Base-by-base conservation (phyloP, 2,888 invertebrate genomes). In the Mythimna lalbum region DNA sequence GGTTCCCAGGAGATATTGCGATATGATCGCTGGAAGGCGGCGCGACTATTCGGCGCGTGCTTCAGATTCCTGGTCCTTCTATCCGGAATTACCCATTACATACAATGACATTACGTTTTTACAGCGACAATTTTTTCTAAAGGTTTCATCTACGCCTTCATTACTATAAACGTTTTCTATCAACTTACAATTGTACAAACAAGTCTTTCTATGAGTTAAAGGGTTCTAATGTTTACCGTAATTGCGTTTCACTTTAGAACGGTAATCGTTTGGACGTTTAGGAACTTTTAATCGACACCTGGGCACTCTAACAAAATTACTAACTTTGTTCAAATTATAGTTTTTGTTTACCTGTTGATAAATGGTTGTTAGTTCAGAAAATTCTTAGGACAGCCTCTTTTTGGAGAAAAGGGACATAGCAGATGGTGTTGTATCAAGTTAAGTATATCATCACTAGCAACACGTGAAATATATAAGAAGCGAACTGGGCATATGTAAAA, bases 41-140 rank as follows among this genome's bases (percentile, higher is more conserved):
- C 94, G 92, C 94, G 92, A 89, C 92, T 85, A 86, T 82, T 85
- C 90, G 94, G 93, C 95, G 95, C 95, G 95, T 95, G 96, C 95
- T 94, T 95, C 90, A 90, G 90, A 94, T 95, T 90, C 95, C 92
- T 88, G 83, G 85, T 89, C 82, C 87, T 84, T 84, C 88, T 86
- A 88, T 88, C 88, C 90, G 89, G 92, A 91, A 92, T 95, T 93
- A 93, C 91, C 94, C 94, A 95, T 96, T 95, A 95, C 92, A 81
- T 89, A 86, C 92, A 90, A 95, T 96, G 95, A 96, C 95, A 92
- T 84, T 90, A 93, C 93, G 89, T 88, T 95, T 95, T 94, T 91
- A 89, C 82, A 82, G 87, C 88, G 90, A 92, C 91, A 91, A 89
- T 89, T 89, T 89, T 90, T 89, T 80, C 49, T 86, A 74, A 89